Evolutionary conservation across 1,140 invertebrate genomes (phyloP).

Genomic region (Ceratina japonica): DNA sequence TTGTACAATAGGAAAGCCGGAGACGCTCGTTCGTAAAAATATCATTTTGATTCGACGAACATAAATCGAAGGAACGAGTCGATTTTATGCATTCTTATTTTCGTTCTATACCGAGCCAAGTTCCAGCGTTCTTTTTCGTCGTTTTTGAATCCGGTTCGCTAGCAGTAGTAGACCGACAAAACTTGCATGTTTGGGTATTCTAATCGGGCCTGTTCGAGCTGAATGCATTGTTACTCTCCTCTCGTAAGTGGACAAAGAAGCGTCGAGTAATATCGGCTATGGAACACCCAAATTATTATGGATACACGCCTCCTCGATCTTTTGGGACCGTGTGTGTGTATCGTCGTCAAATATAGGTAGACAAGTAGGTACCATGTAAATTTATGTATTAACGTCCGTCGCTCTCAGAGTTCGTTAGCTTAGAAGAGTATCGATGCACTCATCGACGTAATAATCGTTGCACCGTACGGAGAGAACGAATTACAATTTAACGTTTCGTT

Average conservation of each 20-base stretch:
- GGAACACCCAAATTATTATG: slow-evolving; percentile 24
- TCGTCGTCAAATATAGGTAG: slow-evolving; percentile 52
- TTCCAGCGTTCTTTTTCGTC: slow-evolving; percentile 35
- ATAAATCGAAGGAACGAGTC: slow-evolving; percentile 11
- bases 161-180: slow-evolving; percentile 30
- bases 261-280: slow-evolving; percentile 17
- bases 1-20: neutral
- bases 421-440: neutral
- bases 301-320: slow-evolving; percentile 13
- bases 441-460: too few relatives aligned
- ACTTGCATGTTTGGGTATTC: slow-evolving; percentile 42
- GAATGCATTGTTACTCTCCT: slow-evolving; percentile 39
- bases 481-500: too few relatives aligned
- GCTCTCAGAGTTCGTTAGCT: neutral
- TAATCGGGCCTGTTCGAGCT: slow-evolving; percentile 33
- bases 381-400: slow-evolving; percentile 6
- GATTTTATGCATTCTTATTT: slow-evolving; percentile 7
- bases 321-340: slow-evolving; percentile 19
- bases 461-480: too few relatives aligned
- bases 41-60: slow-evolving; percentile 12
- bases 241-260: slow-evolving; percentile 42
- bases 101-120: slow-evolving; percentile 41
- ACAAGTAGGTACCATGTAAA: slow-evolving; percentile 48
- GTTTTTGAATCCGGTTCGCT: slow-evolving; percentile 25
- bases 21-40: neutral